Evolutionary conservation across 2,797 vertebrate species (phyloP), one percentile per base, ranked within the genome.

Genomic region (Zonotrichia albicollis): DNA sequence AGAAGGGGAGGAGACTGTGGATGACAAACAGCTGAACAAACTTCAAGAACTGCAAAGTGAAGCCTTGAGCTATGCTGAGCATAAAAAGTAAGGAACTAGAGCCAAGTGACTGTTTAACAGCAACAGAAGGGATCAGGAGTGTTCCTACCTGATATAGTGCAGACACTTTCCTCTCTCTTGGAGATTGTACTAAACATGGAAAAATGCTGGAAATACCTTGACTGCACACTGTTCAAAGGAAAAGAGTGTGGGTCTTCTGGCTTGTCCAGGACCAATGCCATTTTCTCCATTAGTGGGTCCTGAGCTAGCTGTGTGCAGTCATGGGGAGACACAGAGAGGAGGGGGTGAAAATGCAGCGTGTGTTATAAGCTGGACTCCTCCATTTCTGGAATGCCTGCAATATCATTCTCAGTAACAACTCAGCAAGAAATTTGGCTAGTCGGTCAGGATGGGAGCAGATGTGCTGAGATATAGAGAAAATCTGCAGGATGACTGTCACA

Each of bases 401-500:
- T 54, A 91, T 54, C 43, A 25, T 32, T 87, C 79, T 64, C 1
- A 2, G 54, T 77, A 75, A 82, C 14, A 70, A 65, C 60, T 67
- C 66, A 82, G 65, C 50, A 84, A 92, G 75, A 89, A 95, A 90
- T 64, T 22, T 57, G 93, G 61, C 77, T 76, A 78, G 91, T 84
- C 89, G 85, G 87, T 94, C 85, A 95, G 75, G 83, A 80, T 89
- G 40, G 51, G 61, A 95, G 78, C 65, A 95, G 72, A 89, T 94
- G 77, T 10, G 7, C 68, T 75, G 80, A 90, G 58, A 90, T 46
- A 64, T 13, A 84, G 48, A 73, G 70, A 62, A 91, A 82, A 86
- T 91, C 62, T 78, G 17, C 6, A 4, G 66, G 34, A 55, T 75
- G 51, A 53, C 66, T 89, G 48, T 87, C 54, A 81, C 32, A 51